These are phyloP conservation scores for Danionella cerebrum DNA, from an alignment of 2,113 vertebrate species.

Conservation along the genomic window DNA sequence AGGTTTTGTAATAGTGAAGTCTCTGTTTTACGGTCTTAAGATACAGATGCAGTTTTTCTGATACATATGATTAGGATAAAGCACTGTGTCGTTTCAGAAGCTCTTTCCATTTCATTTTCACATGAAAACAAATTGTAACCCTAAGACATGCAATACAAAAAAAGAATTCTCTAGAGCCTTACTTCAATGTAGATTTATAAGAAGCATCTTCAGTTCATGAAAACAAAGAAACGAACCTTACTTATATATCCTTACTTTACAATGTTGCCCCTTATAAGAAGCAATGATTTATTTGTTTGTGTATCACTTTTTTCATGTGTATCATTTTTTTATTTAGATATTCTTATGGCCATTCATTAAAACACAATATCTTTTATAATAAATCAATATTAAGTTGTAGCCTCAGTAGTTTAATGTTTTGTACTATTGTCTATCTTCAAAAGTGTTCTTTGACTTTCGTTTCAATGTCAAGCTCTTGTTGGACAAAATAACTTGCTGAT, in stretches of 20 bases:
- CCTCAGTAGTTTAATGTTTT: too few species aligned
- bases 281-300: too few species aligned
- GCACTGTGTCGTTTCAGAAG: background rate
- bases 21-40: background rate
- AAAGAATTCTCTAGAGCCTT: background rate
- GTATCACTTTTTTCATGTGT: too few species aligned
- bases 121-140: background rate
- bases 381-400: too few species aligned
- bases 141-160: background rate
- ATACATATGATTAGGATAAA: background rate
- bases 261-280: too few species aligned
- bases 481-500: background rate
- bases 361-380: background rate
- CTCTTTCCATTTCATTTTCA: background rate
- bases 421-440: too few species aligned
- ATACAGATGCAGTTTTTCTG: background rate
- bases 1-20: too few species aligned
- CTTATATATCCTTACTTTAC: too few species aligned
- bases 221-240: background rate
- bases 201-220: slow-evolving; percentile 14
- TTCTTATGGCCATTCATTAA: too few species aligned
- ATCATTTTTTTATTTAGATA: too few species aligned
- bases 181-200: background rate
- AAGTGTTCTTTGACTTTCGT: too few species aligned
- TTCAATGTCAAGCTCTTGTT: background rate